phyloP scores from a whole-genome alignment of 2,113 vertebrate species.

The Oceanites oceanicus region DNA sequence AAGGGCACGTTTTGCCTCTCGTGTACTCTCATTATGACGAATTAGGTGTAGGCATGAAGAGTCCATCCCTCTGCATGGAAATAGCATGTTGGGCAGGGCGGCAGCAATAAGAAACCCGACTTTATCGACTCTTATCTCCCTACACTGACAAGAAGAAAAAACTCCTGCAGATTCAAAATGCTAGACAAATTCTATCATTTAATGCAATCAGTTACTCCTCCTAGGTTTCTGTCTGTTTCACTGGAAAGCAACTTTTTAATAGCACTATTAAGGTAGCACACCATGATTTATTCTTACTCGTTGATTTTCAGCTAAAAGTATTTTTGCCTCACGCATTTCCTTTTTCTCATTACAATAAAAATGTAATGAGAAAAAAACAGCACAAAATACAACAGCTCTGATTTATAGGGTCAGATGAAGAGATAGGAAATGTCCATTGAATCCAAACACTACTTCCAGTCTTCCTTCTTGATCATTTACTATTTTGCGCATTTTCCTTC shows the following conservation, averaged over 20 bases:
- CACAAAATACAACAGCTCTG: background rate
- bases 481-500: background rate
- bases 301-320: background rate
- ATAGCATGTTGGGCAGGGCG: background rate
- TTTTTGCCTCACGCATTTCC: background rate
- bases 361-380: background rate
- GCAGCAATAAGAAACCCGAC: background rate
- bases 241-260: background rate
- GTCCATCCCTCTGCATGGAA: background rate
- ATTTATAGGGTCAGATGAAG: background rate
- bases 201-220: background rate
- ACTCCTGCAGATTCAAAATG: background rate
- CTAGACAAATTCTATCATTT: background rate
- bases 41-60: background rate
- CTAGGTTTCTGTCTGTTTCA: background rate
- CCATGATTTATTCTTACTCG: background rate
- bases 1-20: slow-evolving; percentile 16
- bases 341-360: background rate
- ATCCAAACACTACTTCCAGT: background rate
- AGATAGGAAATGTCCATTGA: background rate
- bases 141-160: background rate
- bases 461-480: background rate
- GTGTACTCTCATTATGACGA: slow-evolving; percentile 1
- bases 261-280: background rate
- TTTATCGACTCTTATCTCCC: background rate